Percentiles rank a stretch among this genome's conserved stretches.
These are phyloP conservation scores for Otolemur garnettii DNA, from an alignment of 2,113 vertebrate species.

Conservation along the genomic window DNA sequence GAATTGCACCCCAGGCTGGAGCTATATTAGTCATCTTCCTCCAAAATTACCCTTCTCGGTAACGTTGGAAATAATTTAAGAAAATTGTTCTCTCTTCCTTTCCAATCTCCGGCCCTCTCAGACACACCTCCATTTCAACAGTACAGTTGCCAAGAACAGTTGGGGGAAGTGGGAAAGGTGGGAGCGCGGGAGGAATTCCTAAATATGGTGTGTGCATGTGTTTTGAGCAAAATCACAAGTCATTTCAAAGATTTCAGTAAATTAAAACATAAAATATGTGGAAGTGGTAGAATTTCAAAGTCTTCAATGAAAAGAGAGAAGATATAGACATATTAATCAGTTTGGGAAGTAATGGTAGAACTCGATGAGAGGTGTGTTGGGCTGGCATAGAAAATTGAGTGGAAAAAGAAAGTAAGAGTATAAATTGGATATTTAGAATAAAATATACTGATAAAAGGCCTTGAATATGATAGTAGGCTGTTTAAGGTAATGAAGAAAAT, in stretches of 20 bases:
- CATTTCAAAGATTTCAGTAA: constrained; percentile 25
- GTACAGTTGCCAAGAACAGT: constrained; percentile 3
- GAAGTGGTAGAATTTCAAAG: constrained; percentile 32
- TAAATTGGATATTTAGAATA: constrained; percentile 52
- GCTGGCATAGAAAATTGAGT: constrained; percentile 32
- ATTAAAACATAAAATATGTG: constrained; percentile 32
- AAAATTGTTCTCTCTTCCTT: constrained; percentile 24
- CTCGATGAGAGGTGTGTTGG: not conserved
- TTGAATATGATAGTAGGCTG: constrained; percentile 21
- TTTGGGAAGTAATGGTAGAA: constrained; percentile 14
- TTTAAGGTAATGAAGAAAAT: constrained; percentile 48
- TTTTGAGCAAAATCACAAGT: constrained; percentile 48
- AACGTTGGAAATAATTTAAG: constrained; percentile 31
- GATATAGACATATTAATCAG: constrained; percentile 24
- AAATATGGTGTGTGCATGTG: not conserved
- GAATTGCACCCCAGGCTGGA: not conserved
- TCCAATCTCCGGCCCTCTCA: not conserved
- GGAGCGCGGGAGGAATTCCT: not conserved
- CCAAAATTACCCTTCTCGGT: not conserved
- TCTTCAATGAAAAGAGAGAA: not conserved
- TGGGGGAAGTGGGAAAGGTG: not conserved
- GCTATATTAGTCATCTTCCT: not conserved
- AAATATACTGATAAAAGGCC: not conserved
- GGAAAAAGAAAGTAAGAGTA: constrained; percentile 43
- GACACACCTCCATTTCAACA: not conserved